A percentile compares a stretch with the other conserved stretches of the same genome.
These are phyloP conservation scores for Calephelis virginiensis DNA, from an alignment of 1,140 invertebrate genomes.

Conservation along the genomic window DNA sequence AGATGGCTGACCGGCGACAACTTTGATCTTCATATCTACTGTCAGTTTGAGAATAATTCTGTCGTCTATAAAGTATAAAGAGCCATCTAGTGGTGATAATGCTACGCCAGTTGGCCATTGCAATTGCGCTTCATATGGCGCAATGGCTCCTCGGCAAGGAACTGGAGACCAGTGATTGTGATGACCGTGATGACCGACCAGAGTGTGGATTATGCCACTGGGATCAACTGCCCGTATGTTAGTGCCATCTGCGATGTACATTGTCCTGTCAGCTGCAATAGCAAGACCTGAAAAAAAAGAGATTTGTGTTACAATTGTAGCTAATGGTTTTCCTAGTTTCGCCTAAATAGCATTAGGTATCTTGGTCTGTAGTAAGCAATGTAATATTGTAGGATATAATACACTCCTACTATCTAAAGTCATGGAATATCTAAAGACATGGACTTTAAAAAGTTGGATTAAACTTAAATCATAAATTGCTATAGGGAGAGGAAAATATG, in stretches of 20 bases:
- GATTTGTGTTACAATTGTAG: not conserved
- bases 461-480: too few relatives aligned
- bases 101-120: conserved; percentile 97
- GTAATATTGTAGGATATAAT: not conserved
- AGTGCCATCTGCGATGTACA: conserved; percentile 96
- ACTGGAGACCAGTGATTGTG: conserved; percentile 94
- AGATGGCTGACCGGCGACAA: conserved; percentile 93
- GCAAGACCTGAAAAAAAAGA: conserved; percentile 83
- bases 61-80: conserved; percentile 97
- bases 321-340: not conserved
- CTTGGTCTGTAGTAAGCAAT: not conserved
- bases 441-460: too few relatives aligned
- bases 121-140: conserved; percentile 90
- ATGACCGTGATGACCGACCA: conserved; percentile 95
- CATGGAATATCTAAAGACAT: too few relatives aligned
- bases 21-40: conserved; percentile 92
- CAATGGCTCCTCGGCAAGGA: conserved; percentile 89
- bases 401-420: too few relatives aligned
- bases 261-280: conserved; percentile 92
- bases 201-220: conserved; percentile 94
- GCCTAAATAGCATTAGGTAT: not conserved
- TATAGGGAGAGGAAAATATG: too few relatives aligned
- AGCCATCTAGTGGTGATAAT: conserved; percentile 95
- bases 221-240: conserved; percentile 95
- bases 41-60: conserved; percentile 95